These are phyloP conservation scores for Elaeidobius kamerunicus DNA, from an alignment of 2,888 invertebrate species.

Conservation along the genomic window DNA sequence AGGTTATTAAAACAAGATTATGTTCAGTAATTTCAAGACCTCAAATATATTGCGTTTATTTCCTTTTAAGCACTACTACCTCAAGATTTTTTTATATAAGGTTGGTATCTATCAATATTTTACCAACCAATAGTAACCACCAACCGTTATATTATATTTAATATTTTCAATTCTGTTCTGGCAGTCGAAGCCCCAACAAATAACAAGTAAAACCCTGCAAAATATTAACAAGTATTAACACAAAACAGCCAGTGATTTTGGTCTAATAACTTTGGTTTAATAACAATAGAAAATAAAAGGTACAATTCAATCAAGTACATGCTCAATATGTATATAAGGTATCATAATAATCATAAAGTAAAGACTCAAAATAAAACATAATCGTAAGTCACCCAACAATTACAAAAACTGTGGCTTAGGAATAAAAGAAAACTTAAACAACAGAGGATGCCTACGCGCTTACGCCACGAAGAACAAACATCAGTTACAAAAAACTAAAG, in stretches of 20 bases:
- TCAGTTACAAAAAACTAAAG: constrained; percentile 40
- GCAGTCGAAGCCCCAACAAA: constrained; percentile 16
- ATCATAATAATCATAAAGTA: constrained; percentile 42
- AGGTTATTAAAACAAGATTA: no score
- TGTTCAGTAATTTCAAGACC: no score
- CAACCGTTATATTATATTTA: no score
- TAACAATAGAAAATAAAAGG: constrained; percentile 52
- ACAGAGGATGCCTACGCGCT: constrained; percentile 50
- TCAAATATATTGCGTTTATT: no score
- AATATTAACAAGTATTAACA: constrained; percentile 42
- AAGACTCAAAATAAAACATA: constrained; percentile 46
- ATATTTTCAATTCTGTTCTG: constrained; percentile 17
- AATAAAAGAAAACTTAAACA: constrained; percentile 40
- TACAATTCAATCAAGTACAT: constrained; percentile 49
- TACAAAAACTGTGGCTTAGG: constrained; percentile 37
- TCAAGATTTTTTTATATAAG: no score
- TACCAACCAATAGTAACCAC: no score
- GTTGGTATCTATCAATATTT: no score
- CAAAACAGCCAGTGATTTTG: constrained; percentile 43
- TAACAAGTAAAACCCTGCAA: constrained; percentile 36
- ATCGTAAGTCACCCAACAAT: constrained; percentile 48
- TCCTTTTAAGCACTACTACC: no score
- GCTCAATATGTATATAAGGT: constrained; percentile 45
- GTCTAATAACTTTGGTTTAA: constrained; percentile 52
- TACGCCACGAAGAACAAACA: constrained; percentile 46